Evolutionary conservation across 2,888 invertebrate species (phyloP).

Genomic region (Clivina fossor): DNA sequence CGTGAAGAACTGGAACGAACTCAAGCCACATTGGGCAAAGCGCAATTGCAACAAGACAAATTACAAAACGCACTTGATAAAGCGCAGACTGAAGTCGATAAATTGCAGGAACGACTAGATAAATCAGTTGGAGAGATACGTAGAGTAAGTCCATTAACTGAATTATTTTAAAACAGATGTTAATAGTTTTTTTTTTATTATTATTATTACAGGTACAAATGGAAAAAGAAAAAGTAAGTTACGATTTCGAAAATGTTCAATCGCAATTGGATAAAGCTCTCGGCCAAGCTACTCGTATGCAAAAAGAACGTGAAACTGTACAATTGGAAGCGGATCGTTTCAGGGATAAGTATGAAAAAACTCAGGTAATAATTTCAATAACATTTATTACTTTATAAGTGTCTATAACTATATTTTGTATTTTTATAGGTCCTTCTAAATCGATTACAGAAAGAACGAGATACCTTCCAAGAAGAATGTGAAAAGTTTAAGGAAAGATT

Average conservation of each 20-base stretch:
- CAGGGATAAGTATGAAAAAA: constrained; percentile 86
- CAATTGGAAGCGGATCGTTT: constrained; percentile 83
- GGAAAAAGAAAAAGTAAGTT: constrained; percentile 87
- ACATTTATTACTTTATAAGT: constrained; percentile 37
- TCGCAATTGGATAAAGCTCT: constrained; percentile 89
- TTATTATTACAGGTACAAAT: constrained; percentile 67
- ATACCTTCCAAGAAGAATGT: constrained; percentile 77
- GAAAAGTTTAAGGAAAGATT: constrained; percentile 80
- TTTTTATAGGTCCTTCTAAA: constrained; percentile 68
- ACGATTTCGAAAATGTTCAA: constrained; percentile 88
- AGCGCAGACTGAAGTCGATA: constrained; percentile 87
- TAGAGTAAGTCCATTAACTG: constrained; percentile 62
- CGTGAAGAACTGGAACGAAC: constrained; percentile 86
- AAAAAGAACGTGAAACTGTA: constrained; percentile 86
- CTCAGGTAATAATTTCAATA: constrained; percentile 71
- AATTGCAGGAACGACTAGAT: constrained; percentile 84
- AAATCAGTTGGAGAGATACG: constrained; percentile 80
- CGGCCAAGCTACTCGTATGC: constrained; percentile 82
- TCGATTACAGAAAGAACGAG: constrained; percentile 86
- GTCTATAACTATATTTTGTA: too few relatives aligned
- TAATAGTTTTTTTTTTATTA: neutral
- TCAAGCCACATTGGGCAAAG: constrained; percentile 86
- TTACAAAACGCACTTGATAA: constrained; percentile 85
- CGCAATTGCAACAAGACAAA: constrained; percentile 90
- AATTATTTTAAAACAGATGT: constrained; percentile 5